Base-by-base conservation (phyloP, 2,113 vertebrate genomes). In the Solea senegalensis region DNA sequence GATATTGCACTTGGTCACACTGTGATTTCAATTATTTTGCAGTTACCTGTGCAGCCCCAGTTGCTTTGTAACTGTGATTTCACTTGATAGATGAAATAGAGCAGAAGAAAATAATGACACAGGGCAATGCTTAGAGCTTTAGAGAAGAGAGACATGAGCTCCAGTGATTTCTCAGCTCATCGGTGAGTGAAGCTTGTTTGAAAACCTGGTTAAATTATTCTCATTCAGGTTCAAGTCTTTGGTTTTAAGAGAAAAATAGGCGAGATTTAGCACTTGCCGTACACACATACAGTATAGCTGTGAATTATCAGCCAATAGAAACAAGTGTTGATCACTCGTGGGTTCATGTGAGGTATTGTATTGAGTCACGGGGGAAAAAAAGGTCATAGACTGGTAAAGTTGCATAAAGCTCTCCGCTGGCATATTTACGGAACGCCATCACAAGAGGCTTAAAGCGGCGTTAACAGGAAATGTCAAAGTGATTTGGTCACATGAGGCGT, bases 361-460 rank as follows among this genome's bases (percentile, higher is more conserved):
- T 39, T 8, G 46, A 9, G 46, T 44, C 44, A 56, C 65, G 67
- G 46, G 44, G 58, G 21, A 48, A 28, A 26, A 39, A 2, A 72
- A 44, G 2, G 48, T 68, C 57, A 74, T 28, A 66, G 57, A 81
- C 62, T 74, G 15, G 26, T 80, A 76, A 76, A 9, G 72, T 90
- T 89, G 80, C 78, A 77, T 81, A 88, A 89, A 82, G 39, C 51
- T 80, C 48, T 74, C 49, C 41, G 65, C 28, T 74, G 76, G 74
- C 67, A 69, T 72, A 82, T 86, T 82, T 77, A 52, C 13, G 6
- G 71, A 70, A 66, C 64, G 28, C 63, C 60, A 64, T 70, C 14
- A 56, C 76, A 85, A 86, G 72, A 74, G 52, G 86, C 83, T 88
- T 89, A 89, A 43, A 54, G 79, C 50, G 1, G 57, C 1, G 75